Base-by-base conservation (phyloP, 1,140 invertebrate species). In the Antheraea mylitta region DNA sequence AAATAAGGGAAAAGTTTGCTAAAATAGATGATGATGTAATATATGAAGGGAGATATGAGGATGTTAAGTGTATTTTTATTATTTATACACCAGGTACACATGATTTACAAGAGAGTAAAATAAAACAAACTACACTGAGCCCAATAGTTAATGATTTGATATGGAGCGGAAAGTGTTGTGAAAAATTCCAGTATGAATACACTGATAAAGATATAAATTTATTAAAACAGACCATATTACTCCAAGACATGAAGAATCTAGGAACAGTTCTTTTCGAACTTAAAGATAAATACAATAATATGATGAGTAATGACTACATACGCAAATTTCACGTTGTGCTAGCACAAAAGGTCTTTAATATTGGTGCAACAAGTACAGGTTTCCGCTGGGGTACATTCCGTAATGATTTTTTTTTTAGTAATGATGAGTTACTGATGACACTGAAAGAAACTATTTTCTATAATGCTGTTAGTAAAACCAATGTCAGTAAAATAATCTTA, bases 41-140 rank as follows among this genome's bases (percentile, higher is more conserved):
- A 53, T 53, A 13, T 16, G 16, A 53, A 53, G 45, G 45, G 13
- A 53, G 0, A 53, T 53, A 53, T 53, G 16, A 53, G 13, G 45
- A 53, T 58, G 53, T 71, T 58, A 66, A 75, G 36, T 67, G 60
- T 62, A 67, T 67, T 53, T 71, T 71, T 59, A 45, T 75, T 42
- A 13, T 75, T n/a, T 75, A 75, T 53, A 75, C 73, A 11, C 65
- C 70, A 9, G 60, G 58, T 38, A 69, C 69, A 63, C 53, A 71
- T 45, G 45, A 38, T 19, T 36, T 74, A 71, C 38, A 58, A 53
- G n/a, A 61, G 30, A 10, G 16, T 16, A 53, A 53, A 11, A 16
- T 53, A 64, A 67, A 63, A n/a, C 19, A 19, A 38, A 64, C 18
- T n/a, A 13, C 11, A 53, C 16, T 53, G 16, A 53, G 5, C 13